A percentile compares a stretch with the other conserved stretches of the same genome.
Evolutionary conservation across 2,797 vertebrate genomes (phyloP).

Genomic region (Malurus splendens): DNA sequence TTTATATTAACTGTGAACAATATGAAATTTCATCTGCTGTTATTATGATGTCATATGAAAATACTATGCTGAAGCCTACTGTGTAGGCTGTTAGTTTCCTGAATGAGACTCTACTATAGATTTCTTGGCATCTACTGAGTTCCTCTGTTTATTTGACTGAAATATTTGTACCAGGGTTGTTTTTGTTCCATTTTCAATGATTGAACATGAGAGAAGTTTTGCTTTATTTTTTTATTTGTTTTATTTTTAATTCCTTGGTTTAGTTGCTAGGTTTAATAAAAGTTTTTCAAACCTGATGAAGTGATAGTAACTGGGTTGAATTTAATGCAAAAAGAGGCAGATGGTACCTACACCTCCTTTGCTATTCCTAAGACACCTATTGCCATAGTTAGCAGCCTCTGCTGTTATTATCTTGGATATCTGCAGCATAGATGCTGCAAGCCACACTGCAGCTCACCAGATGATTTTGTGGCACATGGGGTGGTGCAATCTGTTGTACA

Average conservation of each 20-base stretch:
- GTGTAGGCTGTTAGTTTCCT: neutral
- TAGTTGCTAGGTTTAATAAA: neutral
- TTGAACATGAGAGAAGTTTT: neutral
- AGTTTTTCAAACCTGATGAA: neutral
- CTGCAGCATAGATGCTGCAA: neutral
- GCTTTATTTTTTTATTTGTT: neutral
- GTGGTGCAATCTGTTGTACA: neutral
- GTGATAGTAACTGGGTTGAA: neutral
- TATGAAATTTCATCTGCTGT: neutral
- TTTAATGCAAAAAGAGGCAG: neutral
- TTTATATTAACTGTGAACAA: slow-evolving; percentile 26
- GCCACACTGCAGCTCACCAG: neutral
- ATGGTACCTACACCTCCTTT: neutral
- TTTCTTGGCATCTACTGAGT: neutral
- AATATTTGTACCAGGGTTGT: neutral
- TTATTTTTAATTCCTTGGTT: neutral
- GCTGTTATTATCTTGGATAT: neutral
- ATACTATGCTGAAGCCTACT: neutral
- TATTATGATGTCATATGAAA: neutral
- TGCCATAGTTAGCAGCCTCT: neutral
- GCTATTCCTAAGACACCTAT: neutral
- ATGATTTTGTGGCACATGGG: neutral
- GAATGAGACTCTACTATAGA: neutral
- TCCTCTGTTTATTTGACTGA: neutral
- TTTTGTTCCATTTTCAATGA: neutral